A percentile compares a stretch with the other conserved stretches of the same genome.
phyloP scores from a whole-genome alignment of 2,888 invertebrate genomes.

The Monochamus alternatus region DNA sequence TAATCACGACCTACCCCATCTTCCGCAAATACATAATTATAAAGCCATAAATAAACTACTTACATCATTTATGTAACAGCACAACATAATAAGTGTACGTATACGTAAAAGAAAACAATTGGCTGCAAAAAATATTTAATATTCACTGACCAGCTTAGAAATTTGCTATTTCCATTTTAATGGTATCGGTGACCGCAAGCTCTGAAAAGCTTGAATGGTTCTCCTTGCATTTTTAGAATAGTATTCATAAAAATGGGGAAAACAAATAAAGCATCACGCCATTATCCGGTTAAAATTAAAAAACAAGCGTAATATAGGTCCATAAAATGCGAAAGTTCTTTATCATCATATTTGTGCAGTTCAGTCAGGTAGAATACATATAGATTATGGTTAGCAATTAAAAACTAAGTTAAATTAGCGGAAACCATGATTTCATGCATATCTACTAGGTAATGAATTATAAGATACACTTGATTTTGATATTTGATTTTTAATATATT shows the following conservation, averaged over 20 bases:
- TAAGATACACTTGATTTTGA: too few species aligned
- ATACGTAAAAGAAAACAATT: slow-evolving; percentile 1
- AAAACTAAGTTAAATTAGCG: too few species aligned
- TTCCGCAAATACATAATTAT: too few species aligned
- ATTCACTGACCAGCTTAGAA: slow-evolving; percentile 1
- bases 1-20: too few species aligned
- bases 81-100: not conserved
- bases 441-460: too few species aligned
- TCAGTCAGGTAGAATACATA: too few species aligned
- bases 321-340: too few species aligned
- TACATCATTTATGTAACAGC: not conserved
- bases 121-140: not conserved
- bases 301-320: not conserved
- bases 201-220: slow-evolving; percentile 8
- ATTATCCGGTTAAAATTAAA: not conserved
- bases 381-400: too few species aligned
- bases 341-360: too few species aligned
- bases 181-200: not conserved
- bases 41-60: too few species aligned
- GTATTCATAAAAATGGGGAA: not conserved
- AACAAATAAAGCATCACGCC: not conserved
- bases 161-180: not conserved
- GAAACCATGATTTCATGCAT: too few species aligned
- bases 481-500: too few species aligned
- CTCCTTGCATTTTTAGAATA: not conserved